Base-by-base conservation (phyloP, 2,888 invertebrate genomes). In the Limnephilus auricula region DNA sequence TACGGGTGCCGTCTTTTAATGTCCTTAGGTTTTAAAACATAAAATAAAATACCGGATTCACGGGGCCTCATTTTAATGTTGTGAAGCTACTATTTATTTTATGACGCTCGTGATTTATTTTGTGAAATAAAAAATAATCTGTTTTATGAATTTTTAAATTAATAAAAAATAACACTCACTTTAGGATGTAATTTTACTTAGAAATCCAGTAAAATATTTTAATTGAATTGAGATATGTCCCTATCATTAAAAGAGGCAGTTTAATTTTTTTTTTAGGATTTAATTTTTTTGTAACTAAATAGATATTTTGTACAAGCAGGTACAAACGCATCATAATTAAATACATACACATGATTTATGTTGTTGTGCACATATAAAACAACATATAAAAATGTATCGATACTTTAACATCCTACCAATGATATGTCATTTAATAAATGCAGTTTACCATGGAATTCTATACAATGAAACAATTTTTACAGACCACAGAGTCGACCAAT, bases 31-130 rank as follows among this genome's bases (percentile, higher is more conserved):
- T 31, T 85, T 45, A n/a, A 85, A 18, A 31, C 50, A 65, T 50
- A 86, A 50, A 45, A 50, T 86, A 50, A 65, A 86, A 86, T 86
- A 86, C 86, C 86, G 86, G 65, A 50, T 86, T 86, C 65, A 65
- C 86, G 86, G 86, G 30, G 65, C 34, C 65, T 86, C 65, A 65
- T 40, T 34, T 85, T 37, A 85, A 85, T 82, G 40, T 85, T n/a
- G 85, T 30, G 25, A 45, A 32, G 40, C 40, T 45, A 45, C n/a
- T 85, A 45, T 40, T 37, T 85, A n/a, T 85, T 85, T 40, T 85
- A 85, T 40, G 37, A 45, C 40, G 30, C 30, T 30, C 34, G 45
- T 85, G 37, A 85, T 85, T 85, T 85, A 85, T 40, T 40, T 45
- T 30, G 40, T 85, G n/a, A 85, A 85, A 84, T 34, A 37, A 85